Base-by-base conservation (phyloP, 2,888 invertebrate species). In the Operophtera brumata region DNA sequence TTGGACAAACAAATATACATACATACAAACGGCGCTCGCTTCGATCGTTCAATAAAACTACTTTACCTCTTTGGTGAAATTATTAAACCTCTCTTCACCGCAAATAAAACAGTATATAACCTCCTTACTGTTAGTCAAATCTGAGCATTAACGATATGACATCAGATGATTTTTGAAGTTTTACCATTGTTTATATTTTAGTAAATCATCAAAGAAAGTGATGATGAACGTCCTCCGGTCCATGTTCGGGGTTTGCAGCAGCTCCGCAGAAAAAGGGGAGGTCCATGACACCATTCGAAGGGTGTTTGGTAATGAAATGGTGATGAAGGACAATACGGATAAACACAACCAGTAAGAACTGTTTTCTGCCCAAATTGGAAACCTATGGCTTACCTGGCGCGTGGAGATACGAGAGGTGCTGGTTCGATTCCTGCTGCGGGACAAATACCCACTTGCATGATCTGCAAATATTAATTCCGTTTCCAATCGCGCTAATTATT, bases 171-270 rank as follows among this genome's bases (percentile, higher is more conserved):
- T 61, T 58, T 57, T 30, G 37, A 49, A 44, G 46, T 12, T 47
- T 44, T 56, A 59, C 55, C 40, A 25, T 32, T 28, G 13, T 50
- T 40, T 46, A 6, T 45, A 25, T 39, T 34, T 50, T 12, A 28
- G 13, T 42, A 26, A 35, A 47, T 39, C 28, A 46, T 41, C 10
- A 48, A 30, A 37, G 12, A 36, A 39, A 39, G 32, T 55, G 42
- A 84, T 79, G 80, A 88, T 89, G 87, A 87, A 89, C 66, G 86
- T 86, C 9, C 77, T 90, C 13, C 77, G 81, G 13, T 78, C 85
- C 0, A 89, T 90, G 84, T 89, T 89, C 36, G 89, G 89, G 6
- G 86, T 86, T 1, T 87, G 89, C 71, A 86, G 86, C 64, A 78
- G 80, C 1, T 84, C 86, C 0, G 76, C 80, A 1, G 88, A 88